Evolutionary conservation across 2,888 invertebrate genomes (phyloP).

Genomic region (Amphipoea oculea): DNA sequence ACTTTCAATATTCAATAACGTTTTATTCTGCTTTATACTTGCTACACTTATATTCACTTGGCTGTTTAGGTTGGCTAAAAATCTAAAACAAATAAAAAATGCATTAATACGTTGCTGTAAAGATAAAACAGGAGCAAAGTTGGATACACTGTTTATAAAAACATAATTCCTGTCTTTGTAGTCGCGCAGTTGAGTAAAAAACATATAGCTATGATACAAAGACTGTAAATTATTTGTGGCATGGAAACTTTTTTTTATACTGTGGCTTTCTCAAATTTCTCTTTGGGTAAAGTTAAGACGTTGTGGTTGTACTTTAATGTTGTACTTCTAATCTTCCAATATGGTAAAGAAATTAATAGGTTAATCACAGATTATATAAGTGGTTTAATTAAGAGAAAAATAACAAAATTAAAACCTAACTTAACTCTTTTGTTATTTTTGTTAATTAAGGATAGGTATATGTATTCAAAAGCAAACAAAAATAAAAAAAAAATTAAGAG

Average conservation of each 20-base stretch:
- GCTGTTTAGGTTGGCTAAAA: constrained; percentile 79
- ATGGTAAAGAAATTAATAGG: too few species aligned
- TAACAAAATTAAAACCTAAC: too few species aligned
- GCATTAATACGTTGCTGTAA: neutral
- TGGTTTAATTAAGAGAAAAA: neutral
- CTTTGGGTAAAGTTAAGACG: neutral
- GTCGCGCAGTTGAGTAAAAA: neutral
- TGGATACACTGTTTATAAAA: neutral
- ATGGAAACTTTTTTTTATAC: neutral
- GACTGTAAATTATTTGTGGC: neutral
- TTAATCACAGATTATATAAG: neutral
- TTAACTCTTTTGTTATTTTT: too few species aligned
- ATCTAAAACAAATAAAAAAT: constrained; percentile 75
- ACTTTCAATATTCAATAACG: constrained; percentile 72
- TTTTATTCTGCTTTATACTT: constrained; percentile 75
- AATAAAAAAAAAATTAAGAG: too few species aligned
- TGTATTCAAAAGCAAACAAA: too few species aligned
- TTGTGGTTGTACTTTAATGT: neutral
- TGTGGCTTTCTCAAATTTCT: neutral
- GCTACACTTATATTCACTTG: constrained; percentile 72
- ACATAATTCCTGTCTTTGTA: neutral
- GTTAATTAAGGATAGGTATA: too few species aligned
- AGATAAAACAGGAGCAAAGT: neutral
- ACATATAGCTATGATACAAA: neutral
- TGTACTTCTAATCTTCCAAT: neutral